Conservation (phyloP, 2,113 vertebrate species). For the Grallaria varia region DNA sequence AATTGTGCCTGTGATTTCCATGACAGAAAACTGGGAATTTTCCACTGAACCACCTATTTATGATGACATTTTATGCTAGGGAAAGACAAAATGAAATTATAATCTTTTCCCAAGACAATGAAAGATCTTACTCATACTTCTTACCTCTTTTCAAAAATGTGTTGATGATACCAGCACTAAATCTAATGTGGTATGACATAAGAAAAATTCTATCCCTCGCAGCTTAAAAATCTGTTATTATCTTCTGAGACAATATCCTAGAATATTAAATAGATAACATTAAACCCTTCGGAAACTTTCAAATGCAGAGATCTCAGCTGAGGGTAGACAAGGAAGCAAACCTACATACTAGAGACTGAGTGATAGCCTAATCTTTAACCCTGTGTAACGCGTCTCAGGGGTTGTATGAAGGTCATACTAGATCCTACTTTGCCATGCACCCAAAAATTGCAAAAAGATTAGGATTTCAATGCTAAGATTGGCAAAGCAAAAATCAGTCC, state of each 20-base stretch:
- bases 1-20: neutral
- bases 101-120: neutral
- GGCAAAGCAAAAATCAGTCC: neutral
- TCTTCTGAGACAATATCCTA: neutral
- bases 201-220: neutral
- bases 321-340: neutral
- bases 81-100: neutral
- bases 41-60: neutral
- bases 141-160: conserved; percentile 7
- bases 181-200: neutral
- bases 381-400: neutral
- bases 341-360: neutral
- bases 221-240: conserved; percentile 31
- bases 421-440: neutral
- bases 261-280: conserved; percentile 32
- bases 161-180: conserved; percentile 10
- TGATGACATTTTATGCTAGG: neutral
- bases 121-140: neutral
- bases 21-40: neutral
- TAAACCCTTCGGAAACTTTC: neutral
- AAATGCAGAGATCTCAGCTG: neutral
- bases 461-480: neutral
- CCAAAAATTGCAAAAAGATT: neutral
- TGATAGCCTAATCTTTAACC: neutral
- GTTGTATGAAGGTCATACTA: neutral